Evolutionary conservation across 2,797 vertebrate genomes (phyloP).

Genomic region (Neosilurus mollespiculum): DNA sequence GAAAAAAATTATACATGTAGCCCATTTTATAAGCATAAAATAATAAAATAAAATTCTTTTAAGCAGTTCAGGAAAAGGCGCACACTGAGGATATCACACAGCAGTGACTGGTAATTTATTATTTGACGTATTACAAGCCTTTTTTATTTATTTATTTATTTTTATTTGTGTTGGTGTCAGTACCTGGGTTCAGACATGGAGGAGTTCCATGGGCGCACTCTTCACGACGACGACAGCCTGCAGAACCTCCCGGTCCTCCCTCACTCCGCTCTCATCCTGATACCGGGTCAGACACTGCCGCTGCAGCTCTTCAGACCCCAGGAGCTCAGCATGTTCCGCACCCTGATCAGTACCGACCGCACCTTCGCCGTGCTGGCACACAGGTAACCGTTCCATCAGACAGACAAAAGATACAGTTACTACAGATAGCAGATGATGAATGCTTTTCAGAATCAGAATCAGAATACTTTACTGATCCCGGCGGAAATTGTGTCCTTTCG

Average conservation of each 20-base stretch:
- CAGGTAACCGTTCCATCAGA: constrained; percentile 74
- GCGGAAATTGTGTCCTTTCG: too few species aligned
- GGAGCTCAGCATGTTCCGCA: constrained; percentile 98
- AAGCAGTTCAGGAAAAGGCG: neutral
- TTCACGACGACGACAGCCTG: constrained; percentile 95
- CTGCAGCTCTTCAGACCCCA: constrained; percentile 93
- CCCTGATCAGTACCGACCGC: constrained; percentile 89
- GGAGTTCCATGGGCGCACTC: constrained; percentile 93
- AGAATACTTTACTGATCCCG: too few species aligned
- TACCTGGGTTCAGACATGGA: constrained; percentile 97
- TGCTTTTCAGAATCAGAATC: too few species aligned
- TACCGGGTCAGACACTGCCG: constrained; percentile 93
- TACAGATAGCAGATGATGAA: neutral
- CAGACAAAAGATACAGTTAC: neutral
- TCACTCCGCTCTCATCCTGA: constrained; percentile 86
- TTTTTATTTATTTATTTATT: neutral
- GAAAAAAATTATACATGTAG: too few species aligned
- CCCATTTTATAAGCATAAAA: too few species aligned
- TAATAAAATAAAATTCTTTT: neutral
- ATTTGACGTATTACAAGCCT: neutral
- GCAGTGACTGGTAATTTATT: neutral
- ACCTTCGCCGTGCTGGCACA: constrained; percentile 96
- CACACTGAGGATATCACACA: neutral
- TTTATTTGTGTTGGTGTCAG: constrained; percentile 63
- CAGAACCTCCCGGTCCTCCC: constrained; percentile 92